Evolutionary conservation across 1,140 invertebrate genomes (phyloP), one percentile per base, ranked within the genome.

Genomic region (Apis mellifera): DNA sequence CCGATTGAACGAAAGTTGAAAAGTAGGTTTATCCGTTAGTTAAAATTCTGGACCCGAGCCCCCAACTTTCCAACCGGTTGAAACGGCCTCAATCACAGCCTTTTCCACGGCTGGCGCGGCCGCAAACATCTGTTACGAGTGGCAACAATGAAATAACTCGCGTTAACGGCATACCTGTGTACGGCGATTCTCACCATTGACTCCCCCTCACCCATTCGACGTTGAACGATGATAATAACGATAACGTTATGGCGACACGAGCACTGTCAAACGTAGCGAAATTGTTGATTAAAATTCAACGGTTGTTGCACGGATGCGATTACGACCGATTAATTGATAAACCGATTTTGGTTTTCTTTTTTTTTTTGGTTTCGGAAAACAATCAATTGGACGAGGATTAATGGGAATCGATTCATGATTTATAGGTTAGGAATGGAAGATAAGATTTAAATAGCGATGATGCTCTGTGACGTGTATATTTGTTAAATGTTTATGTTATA

Each of bases 31-130:
- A 42, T 42, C 7, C 32, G 32, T 42, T 42, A 7, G 32, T 5
- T 42, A 42, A 42, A 42, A 42, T 42, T 42, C 5, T 42, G 32
- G 5, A 4, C 5, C 0, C 32, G 3, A 42, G n/a, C n/a, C n/a
- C n/a, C n/a, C n/a, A 42, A 42, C 32, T 42, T 42, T 42, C 4
- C 32, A 42, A 32, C 3, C 17, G 26, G 23, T 2, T 71, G 69
- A 71, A 71, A 71, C 19, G 50, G 69, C 50, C 50, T 71, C 69
- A 71, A 71, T 71, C 69, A 71, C 17, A 19, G 15, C 23, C 69
- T 17, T 71, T 70, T 70, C 69, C 17, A 19, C 26, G 26, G 26
- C 66, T 15, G 4, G 11, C 13, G 21, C 50, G 42, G 15, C 65
- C 17, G 50, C 50, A 26, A 52, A 71, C 50, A 71, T 71, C 50